Percentiles rank a stretch among this genome's conserved stretches.
These are phyloP conservation scores for Melolontha melolontha DNA, from an alignment of 2,888 invertebrate genomes.

Conservation along the genomic window DNA sequence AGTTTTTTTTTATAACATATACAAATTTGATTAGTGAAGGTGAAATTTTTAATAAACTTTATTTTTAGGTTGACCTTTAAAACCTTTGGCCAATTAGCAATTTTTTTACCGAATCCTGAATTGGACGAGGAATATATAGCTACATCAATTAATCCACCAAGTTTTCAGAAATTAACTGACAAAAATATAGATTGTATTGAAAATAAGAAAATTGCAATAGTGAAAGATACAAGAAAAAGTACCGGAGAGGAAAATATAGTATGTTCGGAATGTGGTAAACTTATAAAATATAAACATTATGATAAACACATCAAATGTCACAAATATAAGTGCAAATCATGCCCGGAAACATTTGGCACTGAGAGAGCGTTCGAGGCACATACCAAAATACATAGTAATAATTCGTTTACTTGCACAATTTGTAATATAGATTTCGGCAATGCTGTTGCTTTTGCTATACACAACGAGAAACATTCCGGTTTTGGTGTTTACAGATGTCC, in stretches of 20 bases:
- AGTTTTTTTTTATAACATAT: too few species aligned
- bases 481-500: constrained; percentile 60
- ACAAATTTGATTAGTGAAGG: neutral
- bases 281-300: constrained; percentile 43
- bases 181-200: too few species aligned
- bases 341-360: constrained; percentile 60
- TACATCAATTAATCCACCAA: too few species aligned
- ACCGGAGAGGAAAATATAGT: constrained; percentile 32
- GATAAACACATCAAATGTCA: constrained; percentile 39
- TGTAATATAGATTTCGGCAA: constrained; percentile 61
- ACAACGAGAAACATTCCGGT: constrained; percentile 59
- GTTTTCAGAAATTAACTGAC: too few species aligned
- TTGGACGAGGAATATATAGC: constrained; percentile 15
- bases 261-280: constrained; percentile 48
- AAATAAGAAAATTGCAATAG: too few species aligned
- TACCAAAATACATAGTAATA: constrained; percentile 59
- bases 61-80: constrained; percentile 41
- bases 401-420: constrained; percentile 60
- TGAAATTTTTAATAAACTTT: constrained; percentile 13
- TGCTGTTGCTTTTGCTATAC: constrained; percentile 60
- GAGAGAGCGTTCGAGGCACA: constrained; percentile 59
- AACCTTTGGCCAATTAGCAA: constrained; percentile 38
- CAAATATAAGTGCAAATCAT: constrained; percentile 58
- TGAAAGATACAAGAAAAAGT: neutral
- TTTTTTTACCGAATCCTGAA: constrained; percentile 21